Evolutionary conservation across 1,140 invertebrate species (phyloP).

Genomic region (Pentalonia nigronervosa): DNA sequence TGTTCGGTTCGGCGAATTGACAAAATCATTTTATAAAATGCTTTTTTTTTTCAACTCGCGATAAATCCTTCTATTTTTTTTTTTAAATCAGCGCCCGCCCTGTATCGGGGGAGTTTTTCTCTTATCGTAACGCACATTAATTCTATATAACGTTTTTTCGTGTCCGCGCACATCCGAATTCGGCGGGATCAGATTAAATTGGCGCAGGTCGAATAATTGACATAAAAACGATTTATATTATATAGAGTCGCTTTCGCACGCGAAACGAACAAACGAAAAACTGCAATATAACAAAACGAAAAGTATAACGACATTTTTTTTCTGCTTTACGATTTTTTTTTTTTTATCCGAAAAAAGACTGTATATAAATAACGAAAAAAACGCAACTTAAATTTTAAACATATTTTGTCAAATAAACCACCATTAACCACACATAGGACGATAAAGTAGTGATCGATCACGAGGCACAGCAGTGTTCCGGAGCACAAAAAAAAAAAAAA

Average conservation of each 20-base stretch:
- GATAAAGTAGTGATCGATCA: neutral
- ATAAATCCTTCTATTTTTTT: conserved; percentile 8
- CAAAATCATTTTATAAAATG: conserved; percentile 40
- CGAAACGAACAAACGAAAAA: neutral
- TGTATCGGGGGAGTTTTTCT: neutral
- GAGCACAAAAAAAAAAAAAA: neutral
- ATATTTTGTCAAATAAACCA: neutral
- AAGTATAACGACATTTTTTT: neutral
- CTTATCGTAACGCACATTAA: conserved; percentile 40
- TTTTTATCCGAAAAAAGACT: neutral
- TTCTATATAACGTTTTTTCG: conserved; percentile 31
- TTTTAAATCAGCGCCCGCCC: neutral
- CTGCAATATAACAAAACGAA: neutral
- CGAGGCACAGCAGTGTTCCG: neutral
- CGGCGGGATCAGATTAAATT: conserved; percentile 37
- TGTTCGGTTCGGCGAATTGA: conserved; percentile 40
- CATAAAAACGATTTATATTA: conserved; percentile 37
- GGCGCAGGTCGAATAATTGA: conserved; percentile 36
- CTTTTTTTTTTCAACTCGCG: neutral
- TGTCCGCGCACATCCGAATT: conserved; percentile 41
- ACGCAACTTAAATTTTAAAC: neutral
- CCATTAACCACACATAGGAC: neutral
- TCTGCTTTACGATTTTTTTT: neutral
- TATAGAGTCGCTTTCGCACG: neutral
- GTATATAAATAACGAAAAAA: neutral